These are phyloP conservation scores for Bufotes viridis DNA, from an alignment of 2,797 vertebrate genomes.

Conservation along the genomic window DNA sequence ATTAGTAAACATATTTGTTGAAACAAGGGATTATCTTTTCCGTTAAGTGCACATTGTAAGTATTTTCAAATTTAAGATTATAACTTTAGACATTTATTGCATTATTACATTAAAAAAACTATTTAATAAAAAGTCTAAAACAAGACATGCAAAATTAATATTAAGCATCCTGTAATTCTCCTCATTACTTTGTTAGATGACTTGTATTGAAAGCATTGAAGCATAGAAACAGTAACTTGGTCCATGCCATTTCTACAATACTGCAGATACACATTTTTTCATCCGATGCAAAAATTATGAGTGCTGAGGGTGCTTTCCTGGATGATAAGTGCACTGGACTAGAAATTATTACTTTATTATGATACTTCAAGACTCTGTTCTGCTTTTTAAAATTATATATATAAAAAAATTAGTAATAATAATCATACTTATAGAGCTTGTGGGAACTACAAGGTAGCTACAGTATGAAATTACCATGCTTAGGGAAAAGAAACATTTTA, in stretches of 20 bases:
- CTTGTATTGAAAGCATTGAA: slow-evolving; percentile 72
- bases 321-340: slow-evolving; percentile 66
- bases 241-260: slow-evolving; percentile 66
- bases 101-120: slow-evolving; percentile 32
- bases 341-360: slow-evolving; percentile 74
- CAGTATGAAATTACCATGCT: background rate
- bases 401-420: slow-evolving; percentile 64
- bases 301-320: slow-evolving; percentile 62
- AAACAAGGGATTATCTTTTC: background rate
- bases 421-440: slow-evolving; percentile 56
- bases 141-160: slow-evolving; percentile 69
- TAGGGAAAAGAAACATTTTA: background rate
- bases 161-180: slow-evolving; percentile 67
- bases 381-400: slow-evolving; percentile 65
- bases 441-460: slow-evolving; percentile 34
- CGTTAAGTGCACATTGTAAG: background rate
- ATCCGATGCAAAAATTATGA: slow-evolving; percentile 68
- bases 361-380: slow-evolving; percentile 63
- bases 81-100: slow-evolving; percentile 4
- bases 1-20: background rate
- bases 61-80: slow-evolving; percentile 13
- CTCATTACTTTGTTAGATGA: slow-evolving; percentile 73
- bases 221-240: slow-evolving; percentile 67
- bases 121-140: slow-evolving; percentile 59
- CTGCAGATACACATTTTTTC: slow-evolving; percentile 63